phyloP scores from a whole-genome alignment of 2,797 vertebrate species.

The Distichodus sexfasciatus region DNA sequence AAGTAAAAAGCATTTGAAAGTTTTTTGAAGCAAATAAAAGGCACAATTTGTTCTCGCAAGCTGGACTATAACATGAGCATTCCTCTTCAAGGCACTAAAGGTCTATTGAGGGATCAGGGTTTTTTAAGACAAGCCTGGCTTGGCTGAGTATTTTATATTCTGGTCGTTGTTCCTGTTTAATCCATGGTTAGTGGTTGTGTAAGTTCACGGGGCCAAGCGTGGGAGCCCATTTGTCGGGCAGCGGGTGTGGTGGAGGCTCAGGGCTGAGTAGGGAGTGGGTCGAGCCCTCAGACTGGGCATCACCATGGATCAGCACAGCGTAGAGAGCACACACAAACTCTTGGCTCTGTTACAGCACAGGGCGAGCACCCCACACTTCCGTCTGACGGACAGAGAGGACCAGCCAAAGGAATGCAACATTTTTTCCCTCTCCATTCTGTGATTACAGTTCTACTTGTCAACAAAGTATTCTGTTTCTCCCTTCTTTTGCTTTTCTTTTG shows the following conservation, averaged over 20 bases:
- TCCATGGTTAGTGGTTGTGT: constrained; percentile 66
- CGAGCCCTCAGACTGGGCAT: constrained; percentile 38
- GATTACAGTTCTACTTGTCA: constrained; percentile 33
- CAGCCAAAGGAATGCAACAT: constrained; percentile 44
- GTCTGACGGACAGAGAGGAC: constrained; percentile 21
- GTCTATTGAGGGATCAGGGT: constrained; percentile 54
- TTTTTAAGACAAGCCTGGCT: constrained; percentile 59
- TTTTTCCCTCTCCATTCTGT: constrained; percentile 25
- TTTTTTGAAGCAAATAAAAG: constrained; percentile 47
- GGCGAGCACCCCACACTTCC: constrained; percentile 28
- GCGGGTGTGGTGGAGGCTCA: constrained; percentile 50
- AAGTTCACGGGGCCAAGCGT: constrained; percentile 65
- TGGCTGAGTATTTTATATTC: constrained; percentile 62
- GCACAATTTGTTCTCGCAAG: constrained; percentile 51
- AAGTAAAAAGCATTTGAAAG: constrained; percentile 39
- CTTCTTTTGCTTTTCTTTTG: too few species aligned
- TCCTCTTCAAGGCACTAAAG: constrained; percentile 31
- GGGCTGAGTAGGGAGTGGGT: constrained; percentile 48
- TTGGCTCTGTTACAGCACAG: constrained; percentile 6
- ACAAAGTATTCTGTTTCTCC: constrained; percentile 31
- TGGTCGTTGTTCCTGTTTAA: constrained; percentile 66
- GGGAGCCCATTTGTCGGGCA: constrained; percentile 56
- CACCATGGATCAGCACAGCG: constrained; percentile 23
- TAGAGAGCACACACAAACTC: constrained; percentile 21
- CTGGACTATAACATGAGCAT: constrained; percentile 55